Conservation (phyloP, 1,140 invertebrate genomes). For the Palaemon carinicauda region DNA sequence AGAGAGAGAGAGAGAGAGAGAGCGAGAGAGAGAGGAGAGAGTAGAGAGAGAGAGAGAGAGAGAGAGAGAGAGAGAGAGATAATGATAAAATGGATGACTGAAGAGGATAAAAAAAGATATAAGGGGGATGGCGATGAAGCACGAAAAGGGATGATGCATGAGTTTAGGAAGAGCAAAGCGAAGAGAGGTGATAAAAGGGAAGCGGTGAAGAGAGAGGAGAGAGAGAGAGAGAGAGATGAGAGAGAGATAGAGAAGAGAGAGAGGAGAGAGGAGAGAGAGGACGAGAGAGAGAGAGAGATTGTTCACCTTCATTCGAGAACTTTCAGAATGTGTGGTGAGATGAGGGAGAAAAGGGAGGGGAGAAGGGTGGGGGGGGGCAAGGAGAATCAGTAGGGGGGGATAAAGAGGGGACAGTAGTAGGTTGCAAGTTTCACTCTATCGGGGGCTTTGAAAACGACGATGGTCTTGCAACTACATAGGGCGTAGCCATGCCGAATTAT, state of each 20-base stretch:
- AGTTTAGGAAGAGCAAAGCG: background rate
- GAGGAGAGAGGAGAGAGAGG: background rate
- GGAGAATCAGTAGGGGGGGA: background rate
- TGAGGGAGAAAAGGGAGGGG: background rate
- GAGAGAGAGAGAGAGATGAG: conserved; percentile 3
- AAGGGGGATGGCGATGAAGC: background rate
- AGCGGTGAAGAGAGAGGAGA: background rate
- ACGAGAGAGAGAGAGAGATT: background rate
- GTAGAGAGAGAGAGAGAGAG: background rate
- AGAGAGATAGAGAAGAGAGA: background rate
- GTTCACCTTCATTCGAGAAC: too few relatives aligned
- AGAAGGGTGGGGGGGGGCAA: background rate
- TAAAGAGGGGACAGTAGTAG: background rate
- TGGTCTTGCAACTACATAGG: too few relatives aligned
- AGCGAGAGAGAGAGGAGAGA: background rate
- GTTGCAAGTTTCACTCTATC: background rate
- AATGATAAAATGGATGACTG: background rate
- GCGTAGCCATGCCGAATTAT: too few relatives aligned
- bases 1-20: background rate
- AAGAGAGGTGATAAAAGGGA: background rate
- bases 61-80: background rate
- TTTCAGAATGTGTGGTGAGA: background rate
- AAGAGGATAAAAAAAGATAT: background rate
- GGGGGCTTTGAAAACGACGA: background rate
- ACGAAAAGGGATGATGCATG: background rate